Evolutionary conservation across 2,797 vertebrate species (phyloP).

Genomic region (Halcyon badia): DNA sequence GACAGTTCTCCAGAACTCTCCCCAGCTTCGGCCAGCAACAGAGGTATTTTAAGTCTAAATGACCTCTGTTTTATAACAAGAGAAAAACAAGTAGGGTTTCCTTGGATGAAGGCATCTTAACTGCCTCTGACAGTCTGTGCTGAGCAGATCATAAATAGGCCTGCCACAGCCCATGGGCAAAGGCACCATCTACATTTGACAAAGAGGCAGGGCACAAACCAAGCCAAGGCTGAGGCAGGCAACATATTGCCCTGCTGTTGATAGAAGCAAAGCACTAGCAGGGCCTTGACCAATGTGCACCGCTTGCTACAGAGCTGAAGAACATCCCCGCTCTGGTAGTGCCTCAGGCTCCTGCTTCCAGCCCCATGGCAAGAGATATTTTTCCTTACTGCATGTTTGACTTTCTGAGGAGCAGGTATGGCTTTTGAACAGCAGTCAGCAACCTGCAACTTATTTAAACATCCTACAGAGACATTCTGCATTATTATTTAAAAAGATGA

Average conservation of each 20-base stretch:
- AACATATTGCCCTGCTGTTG: background rate
- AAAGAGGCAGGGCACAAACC: background rate
- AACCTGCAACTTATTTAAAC: background rate
- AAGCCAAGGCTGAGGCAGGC: background rate
- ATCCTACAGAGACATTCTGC: background rate
- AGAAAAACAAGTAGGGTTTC: background rate
- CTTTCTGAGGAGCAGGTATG: background rate
- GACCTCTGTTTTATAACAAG: conserved; percentile 46
- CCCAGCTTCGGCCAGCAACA: background rate
- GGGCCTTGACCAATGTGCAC: accelerated
- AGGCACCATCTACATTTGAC: background rate
- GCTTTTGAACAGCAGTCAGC: background rate
- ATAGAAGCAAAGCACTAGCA: background rate
- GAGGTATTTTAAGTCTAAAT: conserved; percentile 24
- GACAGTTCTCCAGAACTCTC: background rate
- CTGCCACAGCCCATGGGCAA: conserved; percentile 2
- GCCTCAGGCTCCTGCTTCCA: background rate
- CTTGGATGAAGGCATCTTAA: conserved; percentile 41
- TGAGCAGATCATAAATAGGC: conserved; percentile 28
- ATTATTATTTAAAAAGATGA: background rate
- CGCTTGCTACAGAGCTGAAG: background rate
- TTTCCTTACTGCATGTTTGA: background rate
- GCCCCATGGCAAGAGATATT: background rate
- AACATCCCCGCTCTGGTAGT: background rate
- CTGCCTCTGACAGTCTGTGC: conserved; percentile 29